Conservation (phyloP, 35 echinoderm and acorn worm species). For the Stichopus chloronotus region DNA sequence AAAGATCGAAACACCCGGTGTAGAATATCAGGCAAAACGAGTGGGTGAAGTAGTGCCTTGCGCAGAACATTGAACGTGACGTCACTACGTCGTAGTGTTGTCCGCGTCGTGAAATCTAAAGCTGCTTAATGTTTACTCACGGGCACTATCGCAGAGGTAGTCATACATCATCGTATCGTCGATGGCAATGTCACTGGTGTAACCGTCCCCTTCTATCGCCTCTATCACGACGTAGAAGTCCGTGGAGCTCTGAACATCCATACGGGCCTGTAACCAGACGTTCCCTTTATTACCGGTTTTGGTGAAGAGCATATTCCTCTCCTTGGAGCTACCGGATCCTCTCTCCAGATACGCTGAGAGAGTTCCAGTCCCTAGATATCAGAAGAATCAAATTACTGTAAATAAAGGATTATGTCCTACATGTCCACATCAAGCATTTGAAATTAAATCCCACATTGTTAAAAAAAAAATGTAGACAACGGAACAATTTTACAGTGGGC, state of each 20-base stretch:
- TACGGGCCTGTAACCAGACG: not conserved
- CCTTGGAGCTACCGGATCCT: not conserved
- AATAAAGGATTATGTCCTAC: no score
- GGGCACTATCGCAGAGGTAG: not conserved
- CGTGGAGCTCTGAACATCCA: not conserved
- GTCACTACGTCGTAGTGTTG: no score
- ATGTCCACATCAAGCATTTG: no score
- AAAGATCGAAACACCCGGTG: no score
- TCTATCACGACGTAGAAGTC: slow-evolving; percentile 6
- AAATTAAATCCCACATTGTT: no score
- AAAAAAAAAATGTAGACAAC: no score
- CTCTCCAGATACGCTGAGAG: slow-evolving; percentile 74
- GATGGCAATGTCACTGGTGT: slow-evolving; percentile 28
- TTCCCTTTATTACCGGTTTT: not conserved
- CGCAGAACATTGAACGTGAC: no score
- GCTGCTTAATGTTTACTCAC: not conserved
- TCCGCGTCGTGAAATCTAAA: no score
- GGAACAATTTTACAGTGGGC: no score
- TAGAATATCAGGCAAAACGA: no score
- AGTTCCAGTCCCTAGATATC: slow-evolving; percentile 55
- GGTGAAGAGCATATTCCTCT: not conserved
- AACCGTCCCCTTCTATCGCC: not conserved
- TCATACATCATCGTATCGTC: slow-evolving; percentile 19
- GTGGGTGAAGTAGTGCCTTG: no score
- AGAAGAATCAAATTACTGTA: not conserved